Evolutionary conservation across 2,113 vertebrate genomes (phyloP).

Genomic region (Pao palembangensis): DNA sequence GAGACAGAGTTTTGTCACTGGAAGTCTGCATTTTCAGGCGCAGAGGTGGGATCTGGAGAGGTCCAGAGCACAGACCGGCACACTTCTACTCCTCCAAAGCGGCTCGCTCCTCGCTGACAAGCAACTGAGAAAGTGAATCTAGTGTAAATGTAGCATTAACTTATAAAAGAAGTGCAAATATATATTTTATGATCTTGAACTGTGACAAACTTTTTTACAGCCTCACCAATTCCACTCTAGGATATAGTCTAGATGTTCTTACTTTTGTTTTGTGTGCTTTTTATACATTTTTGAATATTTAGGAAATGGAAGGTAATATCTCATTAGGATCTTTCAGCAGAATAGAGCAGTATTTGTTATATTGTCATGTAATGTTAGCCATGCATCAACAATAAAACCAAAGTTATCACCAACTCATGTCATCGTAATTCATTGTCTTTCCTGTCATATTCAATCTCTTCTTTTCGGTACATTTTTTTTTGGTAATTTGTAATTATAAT

Average conservation of each 20-base stretch:
- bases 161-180: conserved; percentile 69
- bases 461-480: too few species aligned
- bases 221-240: conserved; percentile 8
- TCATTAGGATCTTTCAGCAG: too few species aligned
- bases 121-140: conserved; percentile 26
- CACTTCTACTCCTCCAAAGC: conserved; percentile 75
- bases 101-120: conserved; percentile 89
- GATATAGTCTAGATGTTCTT: neutral
- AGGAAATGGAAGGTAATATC: neutral
- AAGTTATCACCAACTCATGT: neutral
- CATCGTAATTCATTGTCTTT: neutral
- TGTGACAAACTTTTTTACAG: conserved; percentile 52
- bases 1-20: neutral
- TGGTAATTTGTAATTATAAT: too few species aligned
- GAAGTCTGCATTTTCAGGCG: conserved; percentile 48
- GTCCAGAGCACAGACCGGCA: conserved; percentile 74
- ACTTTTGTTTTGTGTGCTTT: neutral
- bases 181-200: conserved; percentile 75
- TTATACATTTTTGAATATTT: neutral
- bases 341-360: neutral
- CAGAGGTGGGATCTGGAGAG: conserved; percentile 86
- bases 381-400: neutral
- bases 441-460: neutral
- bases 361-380: neutral
- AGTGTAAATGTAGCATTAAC: conserved; percentile 77